Conservation (phyloP, 2,888 invertebrate genomes). For the Eudasyphora cyanicolor region DNA sequence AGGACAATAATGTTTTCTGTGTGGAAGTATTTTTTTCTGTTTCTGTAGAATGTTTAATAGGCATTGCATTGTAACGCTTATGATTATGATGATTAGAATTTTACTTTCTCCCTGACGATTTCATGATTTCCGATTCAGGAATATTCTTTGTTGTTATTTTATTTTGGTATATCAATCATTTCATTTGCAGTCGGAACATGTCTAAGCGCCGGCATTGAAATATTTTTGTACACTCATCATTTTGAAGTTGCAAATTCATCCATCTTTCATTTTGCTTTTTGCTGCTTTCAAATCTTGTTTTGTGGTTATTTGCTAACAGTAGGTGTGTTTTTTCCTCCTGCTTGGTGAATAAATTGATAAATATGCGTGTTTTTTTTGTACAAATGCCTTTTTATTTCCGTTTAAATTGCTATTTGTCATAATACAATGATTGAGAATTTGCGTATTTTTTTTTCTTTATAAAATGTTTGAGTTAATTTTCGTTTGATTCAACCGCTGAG, state of each 20-base stretch:
- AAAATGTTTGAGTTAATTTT: neutral
- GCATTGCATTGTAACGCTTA: no score
- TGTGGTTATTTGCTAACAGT: neutral
- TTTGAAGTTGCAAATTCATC: neutral
- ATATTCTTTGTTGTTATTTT: neutral
- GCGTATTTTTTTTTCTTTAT: constrained; percentile 10
- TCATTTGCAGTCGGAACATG: neutral
- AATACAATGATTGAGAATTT: constrained; percentile 17
- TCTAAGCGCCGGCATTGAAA: neutral
- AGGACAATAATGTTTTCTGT: no score
- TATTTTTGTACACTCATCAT: constrained; percentile 6
- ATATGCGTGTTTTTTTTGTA: neutral
- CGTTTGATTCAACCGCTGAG: neutral
- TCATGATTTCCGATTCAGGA: neutral
- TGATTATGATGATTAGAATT: neutral
- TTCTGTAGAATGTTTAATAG: no score
- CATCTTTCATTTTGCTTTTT: neutral
- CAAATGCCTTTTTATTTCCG: constrained; percentile 31
- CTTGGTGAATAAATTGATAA: no score
- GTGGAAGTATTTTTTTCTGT: no score
- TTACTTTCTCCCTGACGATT: neutral
- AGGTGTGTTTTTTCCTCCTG: neutral
- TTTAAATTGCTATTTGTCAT: constrained; percentile 42
- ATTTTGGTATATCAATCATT: neutral
- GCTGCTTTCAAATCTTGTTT: neutral